phyloP scores from a whole-genome alignment of 37 sponge, comb jelly and placozoan genomes.

The Bolinopsis microptera region DNA sequence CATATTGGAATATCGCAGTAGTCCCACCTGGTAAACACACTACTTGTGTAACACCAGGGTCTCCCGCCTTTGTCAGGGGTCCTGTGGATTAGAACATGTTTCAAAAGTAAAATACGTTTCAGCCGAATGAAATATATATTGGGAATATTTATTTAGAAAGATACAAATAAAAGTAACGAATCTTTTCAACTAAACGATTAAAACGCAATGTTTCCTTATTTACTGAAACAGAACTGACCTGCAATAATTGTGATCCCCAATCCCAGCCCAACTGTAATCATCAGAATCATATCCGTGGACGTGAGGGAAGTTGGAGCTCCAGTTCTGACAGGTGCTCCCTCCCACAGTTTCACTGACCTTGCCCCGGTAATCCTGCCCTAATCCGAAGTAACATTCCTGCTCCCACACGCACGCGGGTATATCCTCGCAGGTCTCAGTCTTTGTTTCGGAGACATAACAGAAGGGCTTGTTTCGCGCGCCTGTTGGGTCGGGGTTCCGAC shows the following conservation, averaged over 20 bases:
- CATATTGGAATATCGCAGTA: slow-evolving; percentile 13
- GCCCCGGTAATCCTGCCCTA: slow-evolving; percentile 11
- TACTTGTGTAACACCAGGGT: slow-evolving; percentile 38
- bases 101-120: no score
- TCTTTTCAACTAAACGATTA: no score
- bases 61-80: neutral
- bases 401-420: slow-evolving; percentile 55
- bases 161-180: no score
- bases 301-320: slow-evolving; percentile 3
- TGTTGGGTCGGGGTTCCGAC: slow-evolving; percentile 32
- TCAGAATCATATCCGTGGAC: neutral
- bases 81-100: no score
- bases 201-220: no score
- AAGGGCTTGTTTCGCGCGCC: neutral
- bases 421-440: neutral
- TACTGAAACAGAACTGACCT: no score
- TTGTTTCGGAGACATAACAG: slow-evolving; percentile 57
- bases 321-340: slow-evolving; percentile 11
- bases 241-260: slow-evolving; percentile 50
- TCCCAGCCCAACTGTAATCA: slow-evolving; percentile 1
- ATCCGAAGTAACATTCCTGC: slow-evolving; percentile 10
- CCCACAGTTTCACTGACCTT: neutral
- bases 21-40: neutral
- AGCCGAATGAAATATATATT: no score
- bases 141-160: no score